These are phyloP conservation scores for Pelagia noctiluca DNA, from an alignment of 30 jellyfish, hydroid and myxozoan genomes.

Conservation along the genomic window DNA sequence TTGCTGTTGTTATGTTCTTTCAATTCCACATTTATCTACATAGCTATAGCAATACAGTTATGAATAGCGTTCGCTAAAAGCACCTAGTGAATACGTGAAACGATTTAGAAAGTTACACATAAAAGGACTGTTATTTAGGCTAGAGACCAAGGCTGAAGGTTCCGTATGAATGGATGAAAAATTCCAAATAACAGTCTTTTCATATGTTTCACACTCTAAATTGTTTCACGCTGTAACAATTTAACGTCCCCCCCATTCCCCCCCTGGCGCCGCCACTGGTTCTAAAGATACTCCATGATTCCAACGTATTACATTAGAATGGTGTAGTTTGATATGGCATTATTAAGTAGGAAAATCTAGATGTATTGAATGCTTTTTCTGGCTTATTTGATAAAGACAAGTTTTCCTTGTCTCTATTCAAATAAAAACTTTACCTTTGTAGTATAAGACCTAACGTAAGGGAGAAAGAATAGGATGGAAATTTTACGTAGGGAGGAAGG, in stretches of 20 bases:
- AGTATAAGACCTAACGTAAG: background rate
- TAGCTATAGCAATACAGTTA: background rate
- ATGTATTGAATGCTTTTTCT: no score
- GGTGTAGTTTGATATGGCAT: no score
- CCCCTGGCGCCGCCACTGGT: no score
- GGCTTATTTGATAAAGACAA: background rate
- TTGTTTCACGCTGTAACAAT: no score
- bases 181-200: no score
- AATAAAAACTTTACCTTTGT: background rate
- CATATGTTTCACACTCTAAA: no score
- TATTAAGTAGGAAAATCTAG: no score
- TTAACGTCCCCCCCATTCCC: no score
- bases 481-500: background rate
- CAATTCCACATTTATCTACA: slow-evolving; percentile 6
- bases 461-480: background rate
- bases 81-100: background rate
- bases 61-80: background rate
- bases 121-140: background rate
- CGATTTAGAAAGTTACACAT: background rate
- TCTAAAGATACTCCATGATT: no score
- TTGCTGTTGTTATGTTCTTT: background rate
- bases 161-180: background rate
- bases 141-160: background rate
- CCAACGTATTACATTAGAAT: no score
- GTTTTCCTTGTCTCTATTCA: background rate